Evolutionary conservation across 2,888 invertebrate genomes (phyloP), one percentile per base, ranked within the genome.

Genomic region (Norana najaformis): DNA sequence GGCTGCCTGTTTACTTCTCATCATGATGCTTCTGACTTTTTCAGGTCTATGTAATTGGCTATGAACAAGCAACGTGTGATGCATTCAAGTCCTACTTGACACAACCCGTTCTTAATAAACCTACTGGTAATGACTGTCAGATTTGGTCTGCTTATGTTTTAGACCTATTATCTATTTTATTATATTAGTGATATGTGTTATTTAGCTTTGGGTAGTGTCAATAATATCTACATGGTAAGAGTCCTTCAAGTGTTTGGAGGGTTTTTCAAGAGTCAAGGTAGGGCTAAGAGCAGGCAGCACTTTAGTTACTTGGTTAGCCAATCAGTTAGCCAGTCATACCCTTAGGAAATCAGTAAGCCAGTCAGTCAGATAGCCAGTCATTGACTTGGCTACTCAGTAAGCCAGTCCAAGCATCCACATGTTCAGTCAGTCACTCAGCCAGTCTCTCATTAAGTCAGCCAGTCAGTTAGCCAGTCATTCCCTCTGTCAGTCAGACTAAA

Each of bases 61-160:
- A 69, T 69, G 69, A 69, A 69, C 69, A 69, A 69, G 69, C 69
- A n/a, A 69, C 69, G n/a, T 69, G 69, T 69, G 69, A 69, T n/a
- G 69, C 69, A 69, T 69, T 69, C n/a, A n/a, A 30, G n/a, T 69
- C 69, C 69, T n/a, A 69, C n/a, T n/a, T 69, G 69, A 69, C 69
- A 69, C 30, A 69, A n/a, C 69, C 69, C 69, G n/a, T 8, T 69
- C 69, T 69, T 69, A n/a, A n/a, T 30, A 69, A 69, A 69, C n/a
- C 69, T 69, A 30, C 30, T n/a, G 69, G 69, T 69, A 69, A n/a
- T 13, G 30, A 69, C 23, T 11, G 30, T 18, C 2, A 13, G 13
- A 13, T 11, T 53, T 53, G 53, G 30, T 53, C 3, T 30, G 30
- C 30, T 53, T n/a, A 53, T 30, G 4, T 6, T 41, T 53, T 53